Conservation (phyloP, 1,140 invertebrate species). For the Physella acuta region DNA sequence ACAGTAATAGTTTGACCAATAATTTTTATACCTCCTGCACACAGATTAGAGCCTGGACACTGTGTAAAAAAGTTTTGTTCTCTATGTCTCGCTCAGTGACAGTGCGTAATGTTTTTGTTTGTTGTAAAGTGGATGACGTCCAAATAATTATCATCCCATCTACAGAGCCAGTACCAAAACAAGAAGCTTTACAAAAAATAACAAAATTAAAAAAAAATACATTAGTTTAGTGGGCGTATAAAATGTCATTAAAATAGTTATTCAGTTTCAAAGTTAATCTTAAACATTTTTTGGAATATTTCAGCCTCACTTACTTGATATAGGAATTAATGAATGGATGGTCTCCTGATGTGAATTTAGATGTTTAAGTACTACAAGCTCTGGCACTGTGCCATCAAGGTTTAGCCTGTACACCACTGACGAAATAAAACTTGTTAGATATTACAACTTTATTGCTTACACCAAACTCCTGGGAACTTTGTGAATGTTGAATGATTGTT, state of each 20-base stretch:
- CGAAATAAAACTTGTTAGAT: conserved; percentile 7
- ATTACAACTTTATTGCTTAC: too few species aligned
- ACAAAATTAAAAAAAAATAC: conserved; percentile 5
- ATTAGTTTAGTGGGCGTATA: too few species aligned
- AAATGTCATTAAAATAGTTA: too few species aligned
- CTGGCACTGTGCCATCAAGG: neutral
- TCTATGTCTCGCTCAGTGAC: conserved; percentile 38
- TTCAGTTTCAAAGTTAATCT: too few species aligned
- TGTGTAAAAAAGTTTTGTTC: conserved; percentile 41
- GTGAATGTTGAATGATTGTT: too few species aligned
- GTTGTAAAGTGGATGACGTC: conserved; percentile 35
- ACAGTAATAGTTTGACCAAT: too few species aligned
- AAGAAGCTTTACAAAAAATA: conserved; percentile 33
- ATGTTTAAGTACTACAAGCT: conserved; percentile 30
- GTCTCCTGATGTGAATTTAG: conserved; percentile 40
- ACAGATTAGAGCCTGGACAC: conserved; percentile 46
- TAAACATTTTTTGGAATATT: too few species aligned
- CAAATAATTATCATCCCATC: conserved; percentile 51
- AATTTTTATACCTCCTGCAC: conserved; percentile 46
- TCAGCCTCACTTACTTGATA: conserved; percentile 37
- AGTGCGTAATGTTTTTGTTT: conserved; percentile 36
- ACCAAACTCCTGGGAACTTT: too few species aligned
- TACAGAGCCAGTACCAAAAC: conserved; percentile 51
- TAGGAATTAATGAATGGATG: conserved; percentile 37
- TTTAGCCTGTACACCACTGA: conserved; percentile 5